Evolutionary conservation across 1,140 invertebrate species (phyloP), one percentile per base, ranked within the genome.

Genomic region (Stenopsyche tienmushanensis): DNA sequence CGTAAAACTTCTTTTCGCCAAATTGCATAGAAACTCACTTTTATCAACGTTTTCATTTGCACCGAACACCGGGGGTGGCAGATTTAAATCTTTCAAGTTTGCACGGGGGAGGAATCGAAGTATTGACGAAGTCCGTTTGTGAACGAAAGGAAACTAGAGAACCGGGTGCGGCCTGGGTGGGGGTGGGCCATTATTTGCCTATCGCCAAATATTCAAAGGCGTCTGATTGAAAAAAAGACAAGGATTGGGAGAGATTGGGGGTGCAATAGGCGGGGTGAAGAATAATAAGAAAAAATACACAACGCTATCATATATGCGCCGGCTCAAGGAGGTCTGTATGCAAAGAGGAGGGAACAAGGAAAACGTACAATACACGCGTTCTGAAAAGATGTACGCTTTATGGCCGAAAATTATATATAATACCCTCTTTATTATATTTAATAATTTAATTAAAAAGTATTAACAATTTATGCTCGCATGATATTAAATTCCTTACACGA

Each of bases 131-230:
- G 55, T 49, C 41, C 29, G 55, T 18, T 34, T 20, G 13, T 29
- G 58, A 10, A 50, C 21, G 8, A n/a, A n/a, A n/a, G n/a, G n/a
- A n/a, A n/a, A n/a, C n/a, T n/a, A n/a, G n/a, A n/a, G n/a, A n/a
- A n/a, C n/a, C n/a, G n/a, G n/a, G n/a, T 18, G 23, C n/a, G 44
- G 58, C 13, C 18, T 23, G 24, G 52, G 8, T 54, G 52, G 63
- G 63, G 67, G 45, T 13, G 17, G 24, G 57, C 67, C 68, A 70
- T 66, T 70, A 70, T 70, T 67, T 66, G 69, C 69, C 69, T 70
- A 70, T 67, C 69, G 65, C 64, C 69, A 70, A 70, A 70, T 70
- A 70, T 70, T 70, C 69, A 70, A 70, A 70, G 69, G 69, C 65
- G 69, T 70, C 65, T 70, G 69, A 70, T 70, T 70, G 69, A 70